These are phyloP conservation scores for Eumaeus atala DNA, from an alignment of 1,140 invertebrate species.

Conservation along the genomic window DNA sequence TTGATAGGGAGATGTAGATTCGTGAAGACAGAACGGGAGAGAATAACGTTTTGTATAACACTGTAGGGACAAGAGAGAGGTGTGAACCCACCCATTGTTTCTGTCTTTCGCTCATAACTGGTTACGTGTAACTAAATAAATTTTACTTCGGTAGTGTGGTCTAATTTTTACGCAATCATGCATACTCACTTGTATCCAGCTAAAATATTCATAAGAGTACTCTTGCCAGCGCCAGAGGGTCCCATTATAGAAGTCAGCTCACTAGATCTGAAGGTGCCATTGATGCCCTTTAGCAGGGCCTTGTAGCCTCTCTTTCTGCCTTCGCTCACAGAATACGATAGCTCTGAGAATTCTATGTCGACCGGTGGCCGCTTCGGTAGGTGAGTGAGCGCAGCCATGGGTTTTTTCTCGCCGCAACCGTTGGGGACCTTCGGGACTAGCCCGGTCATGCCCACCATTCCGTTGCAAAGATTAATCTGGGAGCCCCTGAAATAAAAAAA, in stretches of 20 bases:
- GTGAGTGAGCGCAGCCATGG: slow-evolving; percentile 80
- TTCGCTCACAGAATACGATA: slow-evolving; percentile 89
- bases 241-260: slow-evolving; percentile 95
- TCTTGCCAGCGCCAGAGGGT: slow-evolving; percentile 94
- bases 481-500: slow-evolving; percentile 74
- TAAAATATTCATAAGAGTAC: slow-evolving; percentile 92
- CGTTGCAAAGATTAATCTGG: slow-evolving; percentile 81
- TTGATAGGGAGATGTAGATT: too few species aligned
- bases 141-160: too few species aligned
- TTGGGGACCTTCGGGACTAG: slow-evolving; percentile 81
- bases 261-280: slow-evolving; percentile 85
- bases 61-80: too few species aligned
- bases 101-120: too few species aligned
- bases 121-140: too few species aligned
- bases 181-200: slow-evolving; percentile 90
- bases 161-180: too few species aligned
- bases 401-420: slow-evolving; percentile 77
- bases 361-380: slow-evolving; percentile 88
- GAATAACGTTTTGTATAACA: too few species aligned
- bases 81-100: too few species aligned
- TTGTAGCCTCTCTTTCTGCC: slow-evolving; percentile 86
- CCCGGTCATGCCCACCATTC: slow-evolving; percentile 73
- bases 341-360: slow-evolving; percentile 89
- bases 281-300: slow-evolving; percentile 88
- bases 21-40: too few species aligned